Conservation (phyloP, 2,888 invertebrate genomes). For the Margaritifera margaritifera region DNA sequence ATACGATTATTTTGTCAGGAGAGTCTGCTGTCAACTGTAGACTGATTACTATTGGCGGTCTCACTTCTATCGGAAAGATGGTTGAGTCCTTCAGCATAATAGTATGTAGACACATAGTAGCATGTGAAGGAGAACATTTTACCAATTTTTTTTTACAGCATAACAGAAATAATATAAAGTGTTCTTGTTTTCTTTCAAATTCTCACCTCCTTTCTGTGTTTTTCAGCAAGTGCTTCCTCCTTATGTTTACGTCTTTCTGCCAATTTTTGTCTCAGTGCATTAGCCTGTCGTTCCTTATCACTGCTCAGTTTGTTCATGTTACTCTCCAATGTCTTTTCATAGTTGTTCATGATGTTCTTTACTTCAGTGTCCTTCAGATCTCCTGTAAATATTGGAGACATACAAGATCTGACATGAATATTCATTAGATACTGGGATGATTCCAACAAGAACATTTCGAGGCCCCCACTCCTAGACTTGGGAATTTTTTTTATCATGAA, state of each 20-base stretch:
- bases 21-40: too few relatives aligned
- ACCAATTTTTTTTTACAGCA: too few relatives aligned
- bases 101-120: too few relatives aligned
- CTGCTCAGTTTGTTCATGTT: constrained; percentile 51
- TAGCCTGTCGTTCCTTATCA: constrained; percentile 51
- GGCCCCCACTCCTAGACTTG: too few relatives aligned
- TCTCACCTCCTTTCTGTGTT: constrained; percentile 62
- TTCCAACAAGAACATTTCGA: too few relatives aligned
- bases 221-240: constrained; percentile 55
- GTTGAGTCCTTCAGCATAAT: too few relatives aligned
- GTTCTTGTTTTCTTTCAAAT: background rate
- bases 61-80: too few relatives aligned
- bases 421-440: background rate
- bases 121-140: too few relatives aligned
- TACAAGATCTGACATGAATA: background rate
- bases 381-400: constrained; percentile 26
- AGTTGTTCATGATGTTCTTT: constrained; percentile 54
- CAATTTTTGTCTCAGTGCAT: constrained; percentile 57
- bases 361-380: constrained; percentile 57
- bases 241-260: constrained; percentile 59
- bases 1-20: too few relatives aligned
- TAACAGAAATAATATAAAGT: too few relatives aligned
- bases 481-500: too few relatives aligned
- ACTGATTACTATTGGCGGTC: too few relatives aligned
- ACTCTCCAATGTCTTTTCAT: constrained; percentile 59